These are phyloP conservation scores for Aphis craccivora DNA, from an alignment of 1,140 invertebrate species.

Conservation along the genomic window DNA sequence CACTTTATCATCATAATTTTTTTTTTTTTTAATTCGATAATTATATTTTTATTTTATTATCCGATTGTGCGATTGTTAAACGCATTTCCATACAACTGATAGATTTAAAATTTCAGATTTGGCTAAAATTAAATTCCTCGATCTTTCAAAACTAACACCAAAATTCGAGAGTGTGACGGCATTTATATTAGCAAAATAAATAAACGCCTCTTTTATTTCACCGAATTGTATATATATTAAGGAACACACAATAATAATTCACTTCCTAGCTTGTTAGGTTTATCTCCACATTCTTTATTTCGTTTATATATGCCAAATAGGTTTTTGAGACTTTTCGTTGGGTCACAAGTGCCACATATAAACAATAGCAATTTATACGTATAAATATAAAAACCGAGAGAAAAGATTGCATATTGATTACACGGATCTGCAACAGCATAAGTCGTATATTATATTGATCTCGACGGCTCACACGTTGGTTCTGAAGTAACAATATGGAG, in stretches of 20 bases:
- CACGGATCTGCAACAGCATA: neutral
- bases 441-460: neutral
- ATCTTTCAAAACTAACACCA: neutral
- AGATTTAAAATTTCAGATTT: neutral
- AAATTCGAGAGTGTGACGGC: neutral
- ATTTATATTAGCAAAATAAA: constrained; percentile 9
- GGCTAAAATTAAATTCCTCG: neutral
- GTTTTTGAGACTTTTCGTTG: neutral
- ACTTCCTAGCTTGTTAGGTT: neutral
- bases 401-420: neutral
- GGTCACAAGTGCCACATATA: neutral
- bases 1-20: neutral
- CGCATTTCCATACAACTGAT: neutral
- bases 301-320: neutral
- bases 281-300: neutral
- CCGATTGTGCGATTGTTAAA: neutral
- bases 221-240: neutral
- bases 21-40: neutral
- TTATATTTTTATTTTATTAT: neutral
- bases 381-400: neutral
- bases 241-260: neutral
- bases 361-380: neutral
- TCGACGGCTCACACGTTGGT: neutral
- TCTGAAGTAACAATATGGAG: neutral
- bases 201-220: neutral